phyloP scores from a whole-genome alignment of 2,113 vertebrate species.

The Sander vitreus region DNA sequence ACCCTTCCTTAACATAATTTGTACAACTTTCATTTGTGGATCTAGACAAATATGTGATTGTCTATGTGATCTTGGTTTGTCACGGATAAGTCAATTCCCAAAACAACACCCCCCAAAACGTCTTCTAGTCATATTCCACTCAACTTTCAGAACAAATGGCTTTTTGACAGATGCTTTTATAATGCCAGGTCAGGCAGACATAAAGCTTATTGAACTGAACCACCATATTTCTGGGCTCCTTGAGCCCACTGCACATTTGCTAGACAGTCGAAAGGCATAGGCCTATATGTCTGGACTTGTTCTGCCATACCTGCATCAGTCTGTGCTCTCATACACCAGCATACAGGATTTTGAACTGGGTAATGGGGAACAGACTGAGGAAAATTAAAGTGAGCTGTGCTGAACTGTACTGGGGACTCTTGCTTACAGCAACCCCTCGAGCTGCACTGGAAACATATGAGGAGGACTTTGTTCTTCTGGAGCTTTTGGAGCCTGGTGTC shows the following conservation, averaged over 20 bases:
- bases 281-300: conserved; percentile 76
- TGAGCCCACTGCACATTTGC: conserved; percentile 57
- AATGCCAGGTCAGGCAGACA: conserved; percentile 49
- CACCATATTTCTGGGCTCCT: conserved; percentile 13
- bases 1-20: background rate
- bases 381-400: conserved; percentile 55
- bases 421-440: conserved; percentile 13
- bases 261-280: conserved; percentile 46
- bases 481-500: conserved; percentile 33
- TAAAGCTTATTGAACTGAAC: conserved; percentile 60
- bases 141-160: background rate
- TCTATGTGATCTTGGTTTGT: background rate
- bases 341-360: conserved; percentile 38
- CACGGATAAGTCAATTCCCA: background rate
- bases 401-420: conserved; percentile 3
- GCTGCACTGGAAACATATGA: conserved; percentile 31
- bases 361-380: conserved; percentile 60
- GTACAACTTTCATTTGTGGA: background rate
- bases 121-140: background rate
- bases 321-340: conserved; percentile 39
- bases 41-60: background rate
- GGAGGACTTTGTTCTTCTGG: conserved; percentile 10
- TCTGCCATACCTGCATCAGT: conserved; percentile 72
- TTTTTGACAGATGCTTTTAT: conserved; percentile 38
- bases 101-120: too few relatives aligned